Evolutionary conservation across 2,888 invertebrate species (phyloP), one percentile per base, ranked within the genome.

Genomic region (Platycheirus rosarum): DNA sequence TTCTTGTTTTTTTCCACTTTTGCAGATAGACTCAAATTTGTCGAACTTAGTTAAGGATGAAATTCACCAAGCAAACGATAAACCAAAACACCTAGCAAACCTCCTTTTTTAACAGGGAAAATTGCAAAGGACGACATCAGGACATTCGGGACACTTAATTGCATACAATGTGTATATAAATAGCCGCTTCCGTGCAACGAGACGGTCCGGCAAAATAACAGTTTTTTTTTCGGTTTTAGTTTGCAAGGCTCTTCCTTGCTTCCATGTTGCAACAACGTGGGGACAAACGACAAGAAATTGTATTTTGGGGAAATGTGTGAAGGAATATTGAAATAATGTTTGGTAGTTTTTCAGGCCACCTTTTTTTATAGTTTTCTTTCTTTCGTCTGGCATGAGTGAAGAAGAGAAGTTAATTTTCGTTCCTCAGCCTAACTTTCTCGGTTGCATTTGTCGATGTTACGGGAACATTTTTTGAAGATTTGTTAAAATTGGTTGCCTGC

Each of bases 81-180:
- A 26, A 35, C 51, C 8, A 51, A 20, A 49, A 49, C 37, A 70
- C 14, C 23, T 7, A 42, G 23, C n/a, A 16, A 55, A 23, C 44
- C 14, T 60, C 44, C 51, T 37, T 66, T 48, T 18, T 40, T n/a
- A n/a, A 44, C 62, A 62, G 6, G 29, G 32, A 48, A 53, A 65
- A 75, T 66, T 70, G 65, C 69, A 65, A 40, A 60, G 75, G 65
- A 80, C 75, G 57, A 80, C 55, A 69, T 40, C 74, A 63, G 74
- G 68, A 73, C 79, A 79, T 49, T n/a, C 69, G 75, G 74, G 70
- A 70, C 75, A 80, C 80, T 80, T 80, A 80, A 80, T 80, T 80
- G 80, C 80, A 80, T 75, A 75, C 75, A 75, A 75, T 80, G 80
- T 80, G 70, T 75, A 80, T 70, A 80, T 80, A 80, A 80, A 80